Base-by-base conservation (phyloP, 1,140 invertebrate genomes). In the Ctenoplectra terminalis region DNA sequence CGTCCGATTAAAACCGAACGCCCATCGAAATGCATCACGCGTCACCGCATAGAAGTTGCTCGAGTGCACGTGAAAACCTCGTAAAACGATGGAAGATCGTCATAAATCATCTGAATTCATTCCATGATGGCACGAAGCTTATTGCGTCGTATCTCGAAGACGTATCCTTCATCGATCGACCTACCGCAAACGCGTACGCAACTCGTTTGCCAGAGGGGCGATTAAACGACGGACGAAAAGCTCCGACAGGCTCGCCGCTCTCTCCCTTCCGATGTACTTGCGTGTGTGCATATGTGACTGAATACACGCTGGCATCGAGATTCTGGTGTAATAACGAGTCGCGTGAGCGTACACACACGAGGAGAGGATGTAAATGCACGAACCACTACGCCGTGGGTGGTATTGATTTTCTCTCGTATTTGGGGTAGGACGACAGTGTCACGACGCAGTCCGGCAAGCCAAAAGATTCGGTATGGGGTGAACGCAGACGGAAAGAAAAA, bases 401-500 rank as follows among this genome's bases (percentile, higher is more conserved):
- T 90, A 90, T 90, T 90, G 89, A 90, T 90, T 90, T 90, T 82
- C 54, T 71, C 50, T 69, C 48, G 77, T 87, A 89, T 90, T 90
- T 90, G 76, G 88, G 89, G 89, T 90, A 90, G 88, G 86, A 88
- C 87, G 88, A 85, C 87, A 88, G 83, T 88, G 84, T 89, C 82
- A 90, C 82, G 77, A 81, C 74, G 52, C 58, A 64, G 60, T 77
- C 46, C 54, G 48, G 15, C 34, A 17, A 52, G 58, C 31, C 15
- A 61, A 85, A 89, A 72, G 75, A 80, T 77, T 77, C 31, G 46
- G n/a, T 3, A 34, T 7, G 15, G 31, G 31, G 11, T 3, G 26
- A 4, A 26, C 17, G 31, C 23, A 11, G 48, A 52, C 6, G 26
- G n/a, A 9, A 77, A 46, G 40, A 40, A 40, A 52, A 46, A 1